These are phyloP conservation scores for Silurus glanis DNA, from an alignment of 2,113 vertebrate species.

Conservation along the genomic window DNA sequence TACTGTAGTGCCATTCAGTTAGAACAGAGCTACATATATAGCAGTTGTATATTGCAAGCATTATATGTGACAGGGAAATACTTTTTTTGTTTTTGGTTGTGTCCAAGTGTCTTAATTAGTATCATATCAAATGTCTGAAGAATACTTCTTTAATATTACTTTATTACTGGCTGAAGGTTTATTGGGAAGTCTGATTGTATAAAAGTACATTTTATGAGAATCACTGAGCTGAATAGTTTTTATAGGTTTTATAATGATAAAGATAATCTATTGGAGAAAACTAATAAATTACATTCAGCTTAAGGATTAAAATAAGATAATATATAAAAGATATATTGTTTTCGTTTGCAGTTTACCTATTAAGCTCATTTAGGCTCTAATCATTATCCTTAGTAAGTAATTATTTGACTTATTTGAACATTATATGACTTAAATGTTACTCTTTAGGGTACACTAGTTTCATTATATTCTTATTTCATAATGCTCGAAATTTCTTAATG, in stretches of 20 bases:
- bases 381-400: background rate
- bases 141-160: background rate
- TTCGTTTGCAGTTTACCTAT: background rate
- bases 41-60: background rate
- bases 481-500: background rate
- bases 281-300: background rate
- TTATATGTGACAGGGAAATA: background rate
- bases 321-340: background rate
- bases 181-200: background rate
- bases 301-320: background rate
- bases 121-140: background rate
- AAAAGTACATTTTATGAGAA: background rate
- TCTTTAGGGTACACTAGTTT: background rate
- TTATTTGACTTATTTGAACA: background rate
- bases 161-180: background rate
- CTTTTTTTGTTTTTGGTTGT: background rate
- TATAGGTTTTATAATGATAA: background rate
- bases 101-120: background rate
- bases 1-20: slow-evolving; percentile 9
- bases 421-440: background rate
- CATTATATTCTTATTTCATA: no score
- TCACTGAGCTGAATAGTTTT: background rate
- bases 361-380: background rate
- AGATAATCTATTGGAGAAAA: background rate
- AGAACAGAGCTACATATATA: background rate